Conservation (phyloP, 64 coral and sea anemone genomes). For the Montipora efflorescens region DNA sequence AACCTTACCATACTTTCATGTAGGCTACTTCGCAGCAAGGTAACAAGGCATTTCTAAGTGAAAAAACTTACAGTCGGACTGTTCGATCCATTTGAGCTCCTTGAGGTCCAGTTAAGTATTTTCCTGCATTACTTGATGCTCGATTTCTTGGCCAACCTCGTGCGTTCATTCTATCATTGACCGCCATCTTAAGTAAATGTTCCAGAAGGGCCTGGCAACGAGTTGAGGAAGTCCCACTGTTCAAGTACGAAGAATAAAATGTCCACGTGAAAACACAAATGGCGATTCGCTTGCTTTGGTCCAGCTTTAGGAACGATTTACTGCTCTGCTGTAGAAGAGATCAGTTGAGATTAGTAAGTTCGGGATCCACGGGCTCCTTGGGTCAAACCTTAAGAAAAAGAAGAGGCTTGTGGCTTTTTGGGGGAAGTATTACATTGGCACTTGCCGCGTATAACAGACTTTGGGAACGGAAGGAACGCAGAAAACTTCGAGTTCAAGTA, state of each 20-base stretch:
- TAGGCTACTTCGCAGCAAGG: not conserved
- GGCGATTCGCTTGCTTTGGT: not conserved
- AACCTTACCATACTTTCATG: too few species aligned
- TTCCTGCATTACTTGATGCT: conserved; percentile 81
- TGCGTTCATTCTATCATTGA: conserved; percentile 55
- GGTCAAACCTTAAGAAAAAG: not conserved
- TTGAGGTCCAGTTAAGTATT: conserved; percentile 72
- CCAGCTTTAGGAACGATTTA: not conserved
- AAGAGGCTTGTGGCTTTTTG: conserved; percentile 14
- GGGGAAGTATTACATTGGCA: not conserved
- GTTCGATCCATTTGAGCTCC: conserved; percentile 77
- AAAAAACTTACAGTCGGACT: conserved; percentile 83
- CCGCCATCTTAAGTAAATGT: conserved; percentile 79
- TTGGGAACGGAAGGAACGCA: conserved; percentile 75
- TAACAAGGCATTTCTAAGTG: not conserved
- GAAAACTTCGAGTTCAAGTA: conserved; percentile 75
- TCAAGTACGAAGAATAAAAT: not conserved
- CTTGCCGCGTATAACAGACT: conserved; percentile 18
- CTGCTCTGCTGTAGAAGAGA: not conserved
- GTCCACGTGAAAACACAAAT: not conserved
- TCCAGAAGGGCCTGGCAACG: not conserved
- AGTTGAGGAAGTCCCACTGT: not conserved
- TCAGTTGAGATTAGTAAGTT: not conserved
- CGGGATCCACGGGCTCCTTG: not conserved
- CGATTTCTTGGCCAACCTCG: conserved; percentile 95